These are phyloP conservation scores for Liopterus haemorrhoidalis DNA, from an alignment of 2,888 invertebrate genomes.

Conservation along the genomic window DNA sequence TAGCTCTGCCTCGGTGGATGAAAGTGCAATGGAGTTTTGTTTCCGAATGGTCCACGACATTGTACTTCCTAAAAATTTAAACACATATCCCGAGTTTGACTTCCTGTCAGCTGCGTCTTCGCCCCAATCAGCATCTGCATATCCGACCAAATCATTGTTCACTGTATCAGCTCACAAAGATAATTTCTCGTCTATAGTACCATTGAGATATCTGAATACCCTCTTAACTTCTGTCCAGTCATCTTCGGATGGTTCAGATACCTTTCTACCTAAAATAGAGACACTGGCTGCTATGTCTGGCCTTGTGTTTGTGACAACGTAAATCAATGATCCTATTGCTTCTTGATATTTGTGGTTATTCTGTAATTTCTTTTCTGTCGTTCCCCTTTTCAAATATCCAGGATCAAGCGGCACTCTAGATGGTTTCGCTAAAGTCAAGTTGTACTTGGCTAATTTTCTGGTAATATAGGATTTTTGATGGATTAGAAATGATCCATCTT, in stretches of 20 bases:
- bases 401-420: neutral
- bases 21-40: slow-evolving; percentile 31
- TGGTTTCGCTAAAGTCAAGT: neutral
- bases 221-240: slow-evolving; percentile 33
- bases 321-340: no score
- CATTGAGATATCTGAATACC: slow-evolving; percentile 28
- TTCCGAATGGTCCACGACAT: slow-evolving; percentile 32
- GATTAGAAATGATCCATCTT: neutral
- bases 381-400: neutral
- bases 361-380: no score
- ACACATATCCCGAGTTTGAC: slow-evolving; percentile 34
- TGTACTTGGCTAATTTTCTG: neutral
- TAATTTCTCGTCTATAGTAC: slow-evolving; percentile 23
- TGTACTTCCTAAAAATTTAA: slow-evolving; percentile 21
- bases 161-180: slow-evolving; percentile 16
- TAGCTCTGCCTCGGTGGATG: no score
- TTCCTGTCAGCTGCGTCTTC: slow-evolving; percentile 32
- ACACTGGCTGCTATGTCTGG: slow-evolving; percentile 31
- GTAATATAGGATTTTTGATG: neutral
- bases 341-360: slow-evolving; percentile 6
- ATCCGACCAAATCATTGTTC: slow-evolving; percentile 21
- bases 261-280: slow-evolving; percentile 31
- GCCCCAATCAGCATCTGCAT: slow-evolving; percentile 38
- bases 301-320: no score
- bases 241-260: slow-evolving; percentile 26